These are phyloP conservation scores for Trachelus tabidus DNA, from an alignment of 2,888 invertebrate species.

Conservation along the genomic window DNA sequence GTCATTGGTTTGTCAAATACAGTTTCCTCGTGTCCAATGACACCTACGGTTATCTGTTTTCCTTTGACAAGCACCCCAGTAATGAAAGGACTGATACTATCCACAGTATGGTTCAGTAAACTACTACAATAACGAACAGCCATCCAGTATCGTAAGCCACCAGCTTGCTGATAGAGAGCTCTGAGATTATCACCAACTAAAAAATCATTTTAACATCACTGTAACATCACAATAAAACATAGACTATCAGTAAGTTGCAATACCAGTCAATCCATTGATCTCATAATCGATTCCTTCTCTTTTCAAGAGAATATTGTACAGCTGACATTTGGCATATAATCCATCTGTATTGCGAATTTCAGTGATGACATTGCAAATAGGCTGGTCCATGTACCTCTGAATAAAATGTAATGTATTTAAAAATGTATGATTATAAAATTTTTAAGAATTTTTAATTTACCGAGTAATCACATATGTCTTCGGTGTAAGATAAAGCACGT, in stretches of 20 bases:
- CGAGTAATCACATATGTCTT: slow-evolving; percentile 69
- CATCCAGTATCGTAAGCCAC: slow-evolving; percentile 88
- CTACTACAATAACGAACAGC: slow-evolving; percentile 96
- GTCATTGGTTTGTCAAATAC: slow-evolving; percentile 98
- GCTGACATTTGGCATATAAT: slow-evolving; percentile 83
- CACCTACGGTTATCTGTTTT: slow-evolving; percentile 96
- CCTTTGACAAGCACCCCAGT: slow-evolving; percentile 98
- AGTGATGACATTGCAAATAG: slow-evolving; percentile 81
- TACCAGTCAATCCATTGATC: slow-evolving; percentile 70
- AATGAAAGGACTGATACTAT: slow-evolving; percentile 98
- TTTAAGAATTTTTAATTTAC: slow-evolving; percentile 53
- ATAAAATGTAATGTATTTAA: slow-evolving; percentile 25
- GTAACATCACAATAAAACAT: background rate
- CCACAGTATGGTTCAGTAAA: slow-evolving; percentile 92
- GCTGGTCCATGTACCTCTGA: slow-evolving; percentile 73
- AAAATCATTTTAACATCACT: slow-evolving; percentile 25
- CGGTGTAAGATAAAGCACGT: slow-evolving; percentile 79
- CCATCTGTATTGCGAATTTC: slow-evolving; percentile 77
- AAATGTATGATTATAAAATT: background rate
- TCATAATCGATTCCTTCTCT: slow-evolving; percentile 85
- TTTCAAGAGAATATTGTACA: slow-evolving; percentile 84
- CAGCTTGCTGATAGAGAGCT: slow-evolving; percentile 84
- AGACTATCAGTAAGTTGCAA: background rate
- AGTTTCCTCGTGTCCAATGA: slow-evolving; percentile 93
- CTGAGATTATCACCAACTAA: slow-evolving; percentile 78